phyloP scores from a whole-genome alignment of 2,113 vertebrate genomes.

The Garra rufa region DNA sequence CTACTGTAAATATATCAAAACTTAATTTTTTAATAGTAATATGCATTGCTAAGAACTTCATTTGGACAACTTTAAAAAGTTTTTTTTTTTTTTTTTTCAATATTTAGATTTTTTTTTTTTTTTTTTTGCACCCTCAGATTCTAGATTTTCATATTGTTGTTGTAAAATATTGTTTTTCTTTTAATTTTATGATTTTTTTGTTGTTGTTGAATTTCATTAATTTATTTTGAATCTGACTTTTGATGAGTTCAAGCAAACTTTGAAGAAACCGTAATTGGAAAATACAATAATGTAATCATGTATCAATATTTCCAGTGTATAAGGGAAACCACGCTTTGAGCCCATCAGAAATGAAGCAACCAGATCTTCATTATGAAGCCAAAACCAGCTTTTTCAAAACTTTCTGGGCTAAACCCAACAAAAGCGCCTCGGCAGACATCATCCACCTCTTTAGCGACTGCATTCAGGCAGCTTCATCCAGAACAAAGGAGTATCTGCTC shows the following conservation, averaged over 20 bases:
- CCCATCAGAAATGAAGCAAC: slow-evolving; percentile 56
- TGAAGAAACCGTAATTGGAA: not conserved
- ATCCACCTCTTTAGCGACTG: slow-evolving; percentile 70
- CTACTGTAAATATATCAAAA: no score
- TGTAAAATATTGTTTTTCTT: no score
- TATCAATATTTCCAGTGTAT: slow-evolving; percentile 64
- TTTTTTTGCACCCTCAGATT: no score
- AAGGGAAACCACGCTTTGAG: slow-evolving; percentile 69
- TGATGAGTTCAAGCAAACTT: not conserved
- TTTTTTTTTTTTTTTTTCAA: no score
- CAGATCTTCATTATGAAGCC: slow-evolving; percentile 26
- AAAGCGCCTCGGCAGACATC: slow-evolving; percentile 55
- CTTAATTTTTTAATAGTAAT: no score
- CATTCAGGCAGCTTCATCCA: slow-evolving; percentile 64
- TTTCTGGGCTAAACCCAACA: slow-evolving; percentile 48
- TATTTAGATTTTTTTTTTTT: no score
- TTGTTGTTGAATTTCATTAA: not conserved
- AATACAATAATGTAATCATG: not conserved
- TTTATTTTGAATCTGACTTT: not conserved
- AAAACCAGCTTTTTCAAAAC: slow-evolving; percentile 63
- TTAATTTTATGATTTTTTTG: no score
- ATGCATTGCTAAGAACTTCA: no score
- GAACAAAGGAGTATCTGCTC: slow-evolving; percentile 74
- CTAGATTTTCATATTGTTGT: no score
- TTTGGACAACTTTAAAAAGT: no score